Evolutionary conservation across 2,113 vertebrate species (phyloP).

Genomic region (Pimephales promelas): DNA sequence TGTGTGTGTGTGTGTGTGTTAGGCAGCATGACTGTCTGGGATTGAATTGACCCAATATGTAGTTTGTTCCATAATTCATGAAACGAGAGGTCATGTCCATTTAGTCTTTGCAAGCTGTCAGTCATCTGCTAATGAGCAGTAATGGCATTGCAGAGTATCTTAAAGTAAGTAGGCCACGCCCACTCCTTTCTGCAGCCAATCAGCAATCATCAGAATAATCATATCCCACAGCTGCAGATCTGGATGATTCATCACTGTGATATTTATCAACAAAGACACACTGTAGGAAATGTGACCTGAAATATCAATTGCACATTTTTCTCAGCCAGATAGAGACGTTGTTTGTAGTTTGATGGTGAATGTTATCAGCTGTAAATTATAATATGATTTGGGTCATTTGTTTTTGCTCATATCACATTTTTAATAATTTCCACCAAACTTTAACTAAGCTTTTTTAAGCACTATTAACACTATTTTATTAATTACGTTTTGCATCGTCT

Average conservation of each 20-base stretch:
- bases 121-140: conserved; percentile 17
- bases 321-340: neutral
- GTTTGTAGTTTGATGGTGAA: neutral
- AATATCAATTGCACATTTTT: neutral
- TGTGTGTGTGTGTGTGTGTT: too few relatives aligned
- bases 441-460: too few relatives aligned
- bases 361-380: neutral
- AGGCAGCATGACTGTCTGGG: too few relatives aligned
- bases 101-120: conserved; percentile 35
- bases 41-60: neutral
- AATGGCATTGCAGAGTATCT: conserved; percentile 19
- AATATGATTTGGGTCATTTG: neutral
- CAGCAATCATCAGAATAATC: neutral
- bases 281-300: neutral
- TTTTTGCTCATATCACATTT: too few relatives aligned
- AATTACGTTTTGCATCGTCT: neutral
- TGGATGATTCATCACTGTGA: conserved; percentile 1
- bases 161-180: neutral
- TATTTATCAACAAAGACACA: neutral
- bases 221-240: neutral
- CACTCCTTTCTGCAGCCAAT: conserved; percentile 10
- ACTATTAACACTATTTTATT: neutral
- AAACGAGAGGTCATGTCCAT: conserved; percentile 1
- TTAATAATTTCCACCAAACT: too few relatives aligned
- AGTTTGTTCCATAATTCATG: conserved; percentile 27